Base-by-base conservation (phyloP, 2,113 vertebrate species). In the Struthidea cinerea region DNA sequence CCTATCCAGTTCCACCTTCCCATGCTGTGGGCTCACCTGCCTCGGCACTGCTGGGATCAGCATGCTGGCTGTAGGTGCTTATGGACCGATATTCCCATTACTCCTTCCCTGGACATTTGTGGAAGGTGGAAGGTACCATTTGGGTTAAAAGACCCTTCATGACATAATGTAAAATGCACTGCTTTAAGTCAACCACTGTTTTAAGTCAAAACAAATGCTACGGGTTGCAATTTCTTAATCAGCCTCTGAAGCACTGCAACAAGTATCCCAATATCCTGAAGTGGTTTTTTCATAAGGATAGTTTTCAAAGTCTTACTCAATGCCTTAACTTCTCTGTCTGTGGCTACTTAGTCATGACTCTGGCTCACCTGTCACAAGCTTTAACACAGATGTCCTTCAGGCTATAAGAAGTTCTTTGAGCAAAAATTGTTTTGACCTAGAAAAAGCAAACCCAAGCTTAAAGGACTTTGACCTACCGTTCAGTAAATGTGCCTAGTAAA, bases 31-130 rank as follows among this genome's bases (percentile, higher is more conserved):
- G 23, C 33, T 69, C 49, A 16, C 24, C 49, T 56, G 27, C 23
- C 32, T 47, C 27, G 19, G 4, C 27, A 5, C 30, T 55, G 16
- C 30, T 3, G 7, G 61, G 12, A 41, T 9, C 2, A 2, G 1
- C 10, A 4, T 7, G 7, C 14, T 44, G 71, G 22, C 26, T 84
- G 49, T 65, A 50, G 56, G 7, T 77, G 7, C 23, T 60, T 68
- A 26, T 1, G 9, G 55, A 65, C 7, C 0, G 0, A 22, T 47
- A 19, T 30, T 71, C 13, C 41, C 27, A 10, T 42, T 47, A 27
- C 6, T 68, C 41, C 52, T 74, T 37, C 44, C 63, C 49, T 60
- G 49, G 41, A 59, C 6, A 8, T 67, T 71, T 8, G 3, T 37
- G n/a, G n/a, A n/a, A n/a, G 6, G 8, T 57, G 10, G 23, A 60